A percentile compares a stretch with the other conserved stretches of the same genome.
These are phyloP conservation scores for Amphiura filiformis DNA, from an alignment of 35 echinoderm and acorn worm genomes.

Conservation along the genomic window DNA sequence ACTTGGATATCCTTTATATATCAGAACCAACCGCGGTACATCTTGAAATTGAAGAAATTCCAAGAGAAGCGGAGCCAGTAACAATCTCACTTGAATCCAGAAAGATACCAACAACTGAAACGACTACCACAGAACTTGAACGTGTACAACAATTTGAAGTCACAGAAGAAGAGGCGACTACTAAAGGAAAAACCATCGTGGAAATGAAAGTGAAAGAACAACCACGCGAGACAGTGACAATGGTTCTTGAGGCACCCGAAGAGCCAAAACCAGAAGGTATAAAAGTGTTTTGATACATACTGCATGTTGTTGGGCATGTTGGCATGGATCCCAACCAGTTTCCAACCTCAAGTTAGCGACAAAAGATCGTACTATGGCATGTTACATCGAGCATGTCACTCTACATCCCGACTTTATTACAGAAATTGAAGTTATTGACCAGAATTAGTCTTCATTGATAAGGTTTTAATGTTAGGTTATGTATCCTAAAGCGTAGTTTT, in stretches of 20 bases:
- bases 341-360: neutral
- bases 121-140: neutral
- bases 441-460: neutral
- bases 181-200: neutral
- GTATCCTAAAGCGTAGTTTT: too few relatives aligned
- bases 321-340: neutral
- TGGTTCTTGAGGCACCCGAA: neutral
- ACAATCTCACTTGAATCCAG: neutral
- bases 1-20: too few relatives aligned
- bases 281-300: neutral
- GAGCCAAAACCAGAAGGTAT: neutral
- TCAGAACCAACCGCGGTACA: neutral
- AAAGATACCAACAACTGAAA: neutral
- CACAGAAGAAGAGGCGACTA: neutral
- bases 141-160: neutral
- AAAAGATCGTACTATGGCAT: neutral
- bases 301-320: neutral
- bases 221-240: neutral
- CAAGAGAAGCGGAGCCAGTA: neutral
- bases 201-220: neutral
- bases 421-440: neutral
- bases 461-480: neutral
- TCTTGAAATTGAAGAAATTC: neutral
- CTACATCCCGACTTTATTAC: too few relatives aligned
- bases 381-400: too few relatives aligned